A percentile compares a stretch with the other conserved stretches of the same genome.
These are phyloP conservation scores for Crenichthys baileyi DNA, from an alignment of 2,797 vertebrate species.

Conservation along the genomic window DNA sequence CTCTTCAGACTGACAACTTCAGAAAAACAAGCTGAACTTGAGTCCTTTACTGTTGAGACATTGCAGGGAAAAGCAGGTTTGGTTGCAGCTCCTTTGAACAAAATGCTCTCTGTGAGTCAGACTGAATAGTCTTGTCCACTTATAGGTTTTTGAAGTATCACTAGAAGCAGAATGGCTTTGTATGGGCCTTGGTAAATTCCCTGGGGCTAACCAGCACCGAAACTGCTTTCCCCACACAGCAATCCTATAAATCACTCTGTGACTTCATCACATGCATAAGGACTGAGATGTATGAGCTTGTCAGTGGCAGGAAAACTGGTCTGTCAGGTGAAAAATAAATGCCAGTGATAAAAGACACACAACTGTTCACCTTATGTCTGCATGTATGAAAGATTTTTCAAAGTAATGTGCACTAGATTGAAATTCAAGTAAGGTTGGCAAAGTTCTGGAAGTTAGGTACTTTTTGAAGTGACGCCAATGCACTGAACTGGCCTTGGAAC, in stretches of 20 bases:
- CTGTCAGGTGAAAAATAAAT: constrained; percentile 57
- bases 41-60: constrained; percentile 43
- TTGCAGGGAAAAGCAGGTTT: constrained; percentile 41
- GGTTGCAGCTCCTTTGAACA: constrained; percentile 44
- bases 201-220: constrained; percentile 41
- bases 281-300: constrained; percentile 55
- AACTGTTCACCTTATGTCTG: constrained; percentile 24
- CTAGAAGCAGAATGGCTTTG: constrained; percentile 37
- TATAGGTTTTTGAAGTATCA: constrained; percentile 27
- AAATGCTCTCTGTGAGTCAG: constrained; percentile 56
- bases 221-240: constrained; percentile 57
- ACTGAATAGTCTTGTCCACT: constrained; percentile 5
- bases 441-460: not conserved
- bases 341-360: constrained; percentile 51
- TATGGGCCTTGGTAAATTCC: constrained; percentile 28
- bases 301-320: constrained; percentile 50
- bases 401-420: constrained; percentile 9
- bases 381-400: constrained; percentile 4
- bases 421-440: constrained; percentile 5
- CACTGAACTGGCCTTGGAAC: not conserved
- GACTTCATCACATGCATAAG: constrained; percentile 58
- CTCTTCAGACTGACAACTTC: constrained; percentile 20
- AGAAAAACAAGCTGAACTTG: constrained; percentile 30
- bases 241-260: constrained; percentile 53
- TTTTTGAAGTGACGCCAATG: not conserved